A percentile compares a stretch with the other conserved stretches of the same genome.
These are phyloP conservation scores for Poecilobothrus nobilitatus DNA, from an alignment of 2,888 invertebrate genomes.

Conservation along the genomic window DNA sequence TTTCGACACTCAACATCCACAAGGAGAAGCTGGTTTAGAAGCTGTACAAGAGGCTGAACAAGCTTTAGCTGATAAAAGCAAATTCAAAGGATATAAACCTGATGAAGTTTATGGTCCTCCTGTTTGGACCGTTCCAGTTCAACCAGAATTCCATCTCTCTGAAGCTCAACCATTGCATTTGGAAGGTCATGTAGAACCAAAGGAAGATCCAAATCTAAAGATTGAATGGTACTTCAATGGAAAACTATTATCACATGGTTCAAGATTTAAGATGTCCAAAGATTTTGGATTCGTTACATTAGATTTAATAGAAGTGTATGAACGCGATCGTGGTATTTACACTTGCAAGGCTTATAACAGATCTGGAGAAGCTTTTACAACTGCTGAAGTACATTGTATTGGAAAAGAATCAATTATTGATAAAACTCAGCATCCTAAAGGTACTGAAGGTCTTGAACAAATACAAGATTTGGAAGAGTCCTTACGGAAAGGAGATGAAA, in stretches of 20 bases:
- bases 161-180: conserved; percentile 83
- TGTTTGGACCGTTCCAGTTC: conserved; percentile 74
- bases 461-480: conserved; percentile 87
- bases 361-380: conserved; percentile 84
- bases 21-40: conserved; percentile 82
- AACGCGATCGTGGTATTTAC: conserved; percentile 88
- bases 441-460: conserved; percentile 83
- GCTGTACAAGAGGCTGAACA: conserved; percentile 85
- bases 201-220: conserved; percentile 80
- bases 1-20: conserved; percentile 89
- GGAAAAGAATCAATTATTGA: conserved; percentile 77
- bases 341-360: conserved; percentile 85
- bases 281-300: conserved; percentile 96
- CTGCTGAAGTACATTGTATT: conserved; percentile 76
- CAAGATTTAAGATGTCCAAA: conserved; percentile 83
- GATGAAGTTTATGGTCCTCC: conserved; percentile 76
- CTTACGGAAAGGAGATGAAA: conserved; percentile 61
- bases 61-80: conserved; percentile 62
- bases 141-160: conserved; percentile 67
- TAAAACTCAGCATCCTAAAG: conserved; percentile 88
- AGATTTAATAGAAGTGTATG: conserved; percentile 84
- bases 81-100: conserved; percentile 58
- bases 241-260: conserved; percentile 74
- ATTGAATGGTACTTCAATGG: conserved; percentile 95
- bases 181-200: conserved; percentile 91